Conservation (phyloP, 2,113 vertebrate genomes). For the Scatophagus argus region DNA sequence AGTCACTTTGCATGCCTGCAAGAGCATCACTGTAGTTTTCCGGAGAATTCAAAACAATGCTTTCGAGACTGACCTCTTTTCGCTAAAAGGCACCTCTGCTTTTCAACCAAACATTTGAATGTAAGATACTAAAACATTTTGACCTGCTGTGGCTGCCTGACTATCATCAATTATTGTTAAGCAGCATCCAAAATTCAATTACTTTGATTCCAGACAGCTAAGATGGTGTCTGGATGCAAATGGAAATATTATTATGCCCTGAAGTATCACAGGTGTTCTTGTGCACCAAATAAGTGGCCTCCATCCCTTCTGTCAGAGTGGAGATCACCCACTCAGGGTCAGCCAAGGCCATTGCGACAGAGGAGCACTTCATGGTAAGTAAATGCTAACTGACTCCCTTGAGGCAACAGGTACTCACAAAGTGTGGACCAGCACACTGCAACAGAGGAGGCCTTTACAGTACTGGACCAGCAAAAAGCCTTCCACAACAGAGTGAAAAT, state of each 20-base stretch:
- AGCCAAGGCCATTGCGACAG: constrained; percentile 26
- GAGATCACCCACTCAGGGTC: constrained; percentile 22
- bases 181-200: not conserved
- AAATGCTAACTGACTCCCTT: constrained; percentile 13
- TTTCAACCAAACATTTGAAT: constrained; percentile 20
- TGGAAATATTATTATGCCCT: not conserved
- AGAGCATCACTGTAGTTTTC: not conserved
- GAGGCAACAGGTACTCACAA: constrained; percentile 11
- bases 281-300: not conserved
- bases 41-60: constrained; percentile 8
- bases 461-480: constrained; percentile 31
- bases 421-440: not conserved
- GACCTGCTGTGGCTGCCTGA: not conserved
- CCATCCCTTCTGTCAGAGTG: not conserved
- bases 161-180: not conserved
- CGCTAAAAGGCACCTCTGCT: not conserved
- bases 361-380: not conserved
- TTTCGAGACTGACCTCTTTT: not conserved
- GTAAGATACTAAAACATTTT: constrained; percentile 19
- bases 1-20: not conserved
- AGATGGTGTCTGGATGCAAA: not conserved
- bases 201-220: not conserved
- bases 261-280: not conserved
- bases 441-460: constrained; percentile 7
- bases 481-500: constrained; percentile 45